Evolutionary conservation across 1,140 invertebrate genomes (phyloP), one percentile per base, ranked within the genome.

Genomic region (Drosophila teissieri): DNA sequence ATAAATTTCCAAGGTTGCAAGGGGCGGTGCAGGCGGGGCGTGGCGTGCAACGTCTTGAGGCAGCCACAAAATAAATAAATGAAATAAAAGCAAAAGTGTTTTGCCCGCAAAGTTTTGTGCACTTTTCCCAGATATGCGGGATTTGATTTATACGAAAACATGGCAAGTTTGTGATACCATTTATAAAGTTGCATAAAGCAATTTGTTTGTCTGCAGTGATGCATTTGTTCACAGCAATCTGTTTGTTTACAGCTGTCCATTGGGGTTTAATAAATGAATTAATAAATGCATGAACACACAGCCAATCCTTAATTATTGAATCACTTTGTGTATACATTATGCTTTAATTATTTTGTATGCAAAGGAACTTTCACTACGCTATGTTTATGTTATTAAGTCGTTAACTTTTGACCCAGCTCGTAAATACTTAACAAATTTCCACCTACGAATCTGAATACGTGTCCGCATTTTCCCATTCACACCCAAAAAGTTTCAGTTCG

Each of bases 31-130:
- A 5, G n/a, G 2, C 10, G 19, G 22, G 45, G 22, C 22, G 22
- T 24, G 37, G 27, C 40, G 0, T 70, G 53, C 63, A 58, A 24
- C 46, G 45, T 72, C 69, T 70, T 73, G 45, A 36, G 45, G 48
- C 49, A 58, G 60, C 77, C 78, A 56, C 78, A 74, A 79, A 75
- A 55, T 37, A 74, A 80, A 80, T 80, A 74, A 54, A 80, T 80
- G 69, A 54, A 62, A 74, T 58, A 63, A 60, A 73, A 72, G 45
- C 46, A 52, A 52, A 58, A 53, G 52, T 53, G 62, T 54, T 56
- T 19, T 52, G 36, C 64, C 53, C 36, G 40, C 22, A 73, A 58
- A 79, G 46, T 80, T 63, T 76, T 42, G 31, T 68, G 62, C 53
- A 56, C 39, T 55, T 54, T 54, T 60, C 42, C 14, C 27, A 67